Base-by-base conservation (phyloP, 1,140 invertebrate genomes). In the Carposina sasakii region DNA sequence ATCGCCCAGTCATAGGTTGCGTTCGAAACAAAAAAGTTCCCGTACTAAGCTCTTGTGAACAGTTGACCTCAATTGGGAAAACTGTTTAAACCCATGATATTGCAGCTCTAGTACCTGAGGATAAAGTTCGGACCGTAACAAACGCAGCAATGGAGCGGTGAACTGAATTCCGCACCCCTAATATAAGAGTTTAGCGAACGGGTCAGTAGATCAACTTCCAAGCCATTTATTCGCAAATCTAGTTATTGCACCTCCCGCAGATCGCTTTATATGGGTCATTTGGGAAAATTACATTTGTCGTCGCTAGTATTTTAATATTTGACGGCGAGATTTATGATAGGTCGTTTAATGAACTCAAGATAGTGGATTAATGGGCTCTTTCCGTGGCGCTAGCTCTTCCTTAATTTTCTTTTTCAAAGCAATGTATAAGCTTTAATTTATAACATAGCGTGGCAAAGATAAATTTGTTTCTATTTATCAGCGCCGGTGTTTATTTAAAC, bases 221-320 rank as follows among this genome's bases (percentile, higher is more conserved):
- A 65, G 60, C 71, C 78, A 81, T 81, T 82, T 81, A 77, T 76
- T 78, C 74, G 60, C 66, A 76, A 79, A 82, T 82, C 76, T 67
- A 72, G 76, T 79, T 82, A 82, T 78, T 76, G 78, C 76, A 77
- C 74, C 74, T 73, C 71, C 60, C 71, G 63, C 66, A 65, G 74
- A 75, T 76, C 72, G 74, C 69, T 76, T 74, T 77, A 74, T 73
- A 76, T 67, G 76, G 75, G 65, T 81, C 76, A 78, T 81, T 78
- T 78, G 77, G 66, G 73, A 63, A 65, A 79, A 79, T 82, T 73
- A 71, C 76, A 26, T 6, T 16, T 2, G 2, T 1, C 15, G 12
- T 6, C 6, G 24, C 24, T 28, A 6, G 24, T 6, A 28, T 28
- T 28, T n/a, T n/a, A n/a, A n/a, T n/a, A n/a, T 28, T 28, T 12